Evolutionary conservation across 2,113 vertebrate species (phyloP).

Genomic region (Leptosomus discolor): DNA sequence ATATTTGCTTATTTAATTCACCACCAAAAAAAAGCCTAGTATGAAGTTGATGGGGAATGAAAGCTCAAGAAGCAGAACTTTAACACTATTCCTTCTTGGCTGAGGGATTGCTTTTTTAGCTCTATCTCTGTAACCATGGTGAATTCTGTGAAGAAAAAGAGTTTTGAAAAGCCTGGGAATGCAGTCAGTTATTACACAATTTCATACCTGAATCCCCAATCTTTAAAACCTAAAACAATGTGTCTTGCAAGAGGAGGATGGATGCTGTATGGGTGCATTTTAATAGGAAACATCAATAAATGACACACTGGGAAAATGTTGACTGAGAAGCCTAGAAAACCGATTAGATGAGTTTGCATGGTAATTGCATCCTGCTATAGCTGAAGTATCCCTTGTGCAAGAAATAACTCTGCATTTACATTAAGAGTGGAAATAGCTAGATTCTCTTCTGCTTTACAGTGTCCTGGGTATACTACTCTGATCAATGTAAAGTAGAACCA

Average conservation of each 20-base stretch:
- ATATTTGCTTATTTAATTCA: neutral
- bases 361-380: neutral
- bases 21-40: neutral
- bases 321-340: neutral
- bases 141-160: neutral
- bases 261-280: neutral
- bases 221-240: conserved; percentile 8
- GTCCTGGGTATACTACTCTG: neutral
- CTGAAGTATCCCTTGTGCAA: neutral
- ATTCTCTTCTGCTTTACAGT: neutral
- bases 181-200: neutral
- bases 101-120: neutral
- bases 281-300: neutral
- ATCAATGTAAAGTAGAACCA: neutral
- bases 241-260: neutral
- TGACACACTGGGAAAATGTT: neutral
- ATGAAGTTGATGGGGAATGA: neutral
- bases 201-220: neutral
- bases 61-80: neutral
- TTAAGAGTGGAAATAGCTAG: neutral
- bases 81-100: neutral
- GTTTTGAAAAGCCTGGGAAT: conserved; percentile 3
- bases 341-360: neutral
- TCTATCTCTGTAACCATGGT: conserved; percentile 10
- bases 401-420: neutral